Base-by-base conservation (phyloP, 2,113 vertebrate species). In the Lagenorhynchus albirostris region DNA sequence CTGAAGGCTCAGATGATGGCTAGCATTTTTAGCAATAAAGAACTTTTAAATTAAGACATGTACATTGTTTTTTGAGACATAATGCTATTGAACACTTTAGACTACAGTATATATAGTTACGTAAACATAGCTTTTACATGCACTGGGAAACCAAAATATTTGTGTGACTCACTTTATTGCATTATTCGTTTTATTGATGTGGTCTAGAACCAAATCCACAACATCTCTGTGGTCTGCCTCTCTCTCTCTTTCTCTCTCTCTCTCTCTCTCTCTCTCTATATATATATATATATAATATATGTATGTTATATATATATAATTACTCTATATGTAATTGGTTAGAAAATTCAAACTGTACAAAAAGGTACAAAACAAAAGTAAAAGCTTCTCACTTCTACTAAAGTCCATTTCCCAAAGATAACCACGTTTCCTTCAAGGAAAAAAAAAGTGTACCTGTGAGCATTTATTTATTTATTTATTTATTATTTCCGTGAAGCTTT, bases 351-450 rank as follows among this genome's bases (percentile, higher is more conserved):
- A 96, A 71, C 18, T 84, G 9, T 71, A 58, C 9, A 71, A 36
- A 96, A 96, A 89, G 26, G 1, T 65, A 94, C 58, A 80, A 96
- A 74, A 79, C 25, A 77, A 95, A 95, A 41, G n/a, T 58, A 41
- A 76, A 93, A 88, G 7, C 65, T 67, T 94, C 20, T n/a, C 10
- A 44, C 29, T 38, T 81, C 33, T 92, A 8, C 21, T 83, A 63
- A 85, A 60, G 7, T 71, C 55, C 58, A 55, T 44, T 92, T 82
- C 11, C 31, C 41, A 70, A 95, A 83, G 60, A 85, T 62, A 89
- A 33, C 10, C 31, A 77, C 50, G 65, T 82, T 87, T 63, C 11
- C 17, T 86, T 77, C 55, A 58, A 65, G 26, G 29, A 25, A 53
- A 55, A 74, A 84, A 38, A 20, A 62, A 29, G 55, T 83, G 60